Base-by-base conservation (phyloP, 1,140 invertebrate genomes). In the Papilio dardanus region DNA sequence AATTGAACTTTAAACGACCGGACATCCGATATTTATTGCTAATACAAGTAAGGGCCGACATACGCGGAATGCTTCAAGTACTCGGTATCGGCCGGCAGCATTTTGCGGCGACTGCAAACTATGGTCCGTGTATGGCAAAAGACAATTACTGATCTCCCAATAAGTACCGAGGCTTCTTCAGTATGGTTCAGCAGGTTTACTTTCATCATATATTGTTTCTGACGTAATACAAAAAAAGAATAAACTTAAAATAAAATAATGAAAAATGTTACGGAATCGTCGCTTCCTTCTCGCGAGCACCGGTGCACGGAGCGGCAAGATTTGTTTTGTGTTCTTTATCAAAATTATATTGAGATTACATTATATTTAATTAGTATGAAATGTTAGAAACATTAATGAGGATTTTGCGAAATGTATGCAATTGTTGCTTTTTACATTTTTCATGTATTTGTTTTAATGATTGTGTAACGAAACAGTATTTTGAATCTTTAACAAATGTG, bases 331-430 rank as follows among this genome's bases (percentile, higher is more conserved):
- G 54, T 62, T 62, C 30, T 62, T 30, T 28, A 62, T 28, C 12
- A 62, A 28, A 62, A 28, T 28, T 14, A 14, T 30, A 62, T 62
- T 62, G 24, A 28, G 24, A 62, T 62, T 62, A 30, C 54, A 62
- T 62, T 62, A 24, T 62, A 14, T 28, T 62, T 62, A 62, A 62
- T 62, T 62, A 62, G 24, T 28, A 14, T 62, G 54, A 62, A 62
- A 16, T 62, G 24, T 62, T 30, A 62, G 54, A 62, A 62, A 62
- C 54, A 54, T 54, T 54, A 54, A 54, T 54, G 50, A 54, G 50
- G 21, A 54, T 54, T 54, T 54, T 54, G 7, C 50, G 50, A 54
- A 54, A 54, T 28, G 19, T 24, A 6, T 1, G n/a, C 42, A 1
- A 46, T 16, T 46, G 42, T 46, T 46, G 19, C n/a, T n/a, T 46